These are phyloP conservation scores for Perizoma flavofasciatum DNA, from an alignment of 2,888 invertebrate species.

Conservation along the genomic window DNA sequence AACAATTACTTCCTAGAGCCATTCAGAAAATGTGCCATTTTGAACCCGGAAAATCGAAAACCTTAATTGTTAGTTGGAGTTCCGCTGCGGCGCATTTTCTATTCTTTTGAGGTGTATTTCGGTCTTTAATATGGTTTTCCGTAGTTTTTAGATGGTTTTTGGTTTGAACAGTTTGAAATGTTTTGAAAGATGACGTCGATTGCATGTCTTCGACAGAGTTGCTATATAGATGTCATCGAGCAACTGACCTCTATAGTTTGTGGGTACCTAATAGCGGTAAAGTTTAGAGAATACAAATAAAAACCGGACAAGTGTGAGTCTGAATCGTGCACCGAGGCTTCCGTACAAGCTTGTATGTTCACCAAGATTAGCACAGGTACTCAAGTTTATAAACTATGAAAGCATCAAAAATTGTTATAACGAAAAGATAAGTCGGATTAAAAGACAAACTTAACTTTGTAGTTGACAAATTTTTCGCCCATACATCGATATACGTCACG, in stretches of 20 bases:
- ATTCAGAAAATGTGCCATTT: conserved; percentile 45
- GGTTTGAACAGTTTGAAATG: background rate
- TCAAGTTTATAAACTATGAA: too few species aligned
- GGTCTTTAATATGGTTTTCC: background rate
- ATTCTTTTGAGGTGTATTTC: conserved; percentile 11
- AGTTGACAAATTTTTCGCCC: too few species aligned
- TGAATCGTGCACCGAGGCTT: too few species aligned
- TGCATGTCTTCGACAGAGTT: background rate
- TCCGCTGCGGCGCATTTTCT: conserved; percentile 24
- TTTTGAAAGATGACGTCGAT: background rate
- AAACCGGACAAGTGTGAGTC: too few species aligned
- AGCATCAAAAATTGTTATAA: too few species aligned
- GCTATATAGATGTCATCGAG: background rate
- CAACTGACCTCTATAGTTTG: background rate
- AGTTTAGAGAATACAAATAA: too few species aligned
- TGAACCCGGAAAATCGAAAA: conserved; percentile 11
- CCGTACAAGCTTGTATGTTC: too few species aligned
- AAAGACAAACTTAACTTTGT: too few species aligned
- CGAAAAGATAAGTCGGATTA: too few species aligned
- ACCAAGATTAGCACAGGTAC: too few species aligned
- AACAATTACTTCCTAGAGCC: conserved; percentile 43
- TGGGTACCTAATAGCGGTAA: too few species aligned
- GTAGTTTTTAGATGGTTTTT: background rate
- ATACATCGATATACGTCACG: too few species aligned
- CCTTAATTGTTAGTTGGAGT: background rate